Base-by-base conservation (phyloP, 1,140 invertebrate genomes). In the Heliothis virescens region DNA sequence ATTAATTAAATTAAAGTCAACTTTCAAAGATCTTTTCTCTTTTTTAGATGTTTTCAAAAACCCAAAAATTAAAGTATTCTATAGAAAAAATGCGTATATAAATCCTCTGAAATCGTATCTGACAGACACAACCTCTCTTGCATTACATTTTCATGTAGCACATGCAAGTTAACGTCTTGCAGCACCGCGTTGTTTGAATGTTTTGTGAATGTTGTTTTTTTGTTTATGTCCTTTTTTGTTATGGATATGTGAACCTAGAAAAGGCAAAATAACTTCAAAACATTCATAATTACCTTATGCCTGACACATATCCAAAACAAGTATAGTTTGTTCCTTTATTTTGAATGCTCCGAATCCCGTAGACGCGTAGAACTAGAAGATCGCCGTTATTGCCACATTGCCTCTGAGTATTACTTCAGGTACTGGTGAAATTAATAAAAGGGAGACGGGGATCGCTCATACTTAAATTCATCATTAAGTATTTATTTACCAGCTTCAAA, bases 361-460 rank as follows among this genome's bases (percentile, higher is more conserved):
- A 89, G 88, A 87, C 89, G 84, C 83, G 62, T 90, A 88, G 82
- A 85, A 75, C 55, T 85, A 87, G 90, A 90, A 92, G 91, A 91
- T 41, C 47, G 15, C 67, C 81, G 55, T 62, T 13, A 60, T 29
- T 34, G 95, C 95, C 93, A 93, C 95, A 95, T 95, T 95, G 96
- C 95, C 95, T 96, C 95, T 98, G 98, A 99, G 98, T 99, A 99
- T 99, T 99, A 98, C 97, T 98, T 98, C 98, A 99, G 98, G 98
- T 99, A 98, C 98, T 98, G 98, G 98, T 97, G 95, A 92, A 87
- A 90, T 87, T 67, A 76, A 41, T 73, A 78, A 86, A 85, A 71
- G 78, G 34, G 80, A 79, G 74, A 63, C 53, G 41, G 69, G 53
- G 34, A 55, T 62, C 75, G 76, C 72, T 86, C 50, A 26, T 77